Percentiles rank a stretch among this genome's conserved stretches.
Evolutionary conservation across 1,140 invertebrate genomes (phyloP).

Genomic region (Scaptodrosophila lebanonensis): DNA sequence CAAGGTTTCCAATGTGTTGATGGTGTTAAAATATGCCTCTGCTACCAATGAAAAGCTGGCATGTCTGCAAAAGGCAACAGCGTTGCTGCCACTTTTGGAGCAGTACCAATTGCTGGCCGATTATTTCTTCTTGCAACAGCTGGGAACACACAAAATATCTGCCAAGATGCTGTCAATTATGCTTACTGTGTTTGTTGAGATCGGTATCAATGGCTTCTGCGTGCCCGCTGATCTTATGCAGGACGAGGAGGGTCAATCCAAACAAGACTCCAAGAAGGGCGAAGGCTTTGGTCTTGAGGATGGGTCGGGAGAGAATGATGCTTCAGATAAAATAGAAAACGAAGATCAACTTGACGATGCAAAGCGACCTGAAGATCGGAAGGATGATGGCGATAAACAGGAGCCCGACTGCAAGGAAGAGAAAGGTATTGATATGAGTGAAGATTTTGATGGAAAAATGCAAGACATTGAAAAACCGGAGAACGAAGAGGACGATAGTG

Average conservation of each 20-base stretch:
- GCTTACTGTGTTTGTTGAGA: conserved; percentile 89
- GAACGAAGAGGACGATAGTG: conserved; percentile 81
- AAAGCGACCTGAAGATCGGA: conserved; percentile 84
- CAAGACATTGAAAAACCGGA: conserved; percentile 86
- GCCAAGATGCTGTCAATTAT: conserved; percentile 91
- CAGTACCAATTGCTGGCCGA: conserved; percentile 87
- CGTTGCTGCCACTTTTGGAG: conserved; percentile 84
- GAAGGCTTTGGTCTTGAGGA: conserved; percentile 92
- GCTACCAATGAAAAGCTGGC: conserved; percentile 37
- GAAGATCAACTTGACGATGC: conserved; percentile 96
- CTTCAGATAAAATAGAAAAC: conserved; percentile 86
- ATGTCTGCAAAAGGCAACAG: conserved; percentile 61
- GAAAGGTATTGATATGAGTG: conserved; percentile 82
- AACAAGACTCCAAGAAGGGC: conserved; percentile 79
- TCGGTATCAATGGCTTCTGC: conserved; percentile 95
- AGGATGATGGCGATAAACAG: conserved; percentile 73
- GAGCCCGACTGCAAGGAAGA: conserved; percentile 91
- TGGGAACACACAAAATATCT: conserved; percentile 85
- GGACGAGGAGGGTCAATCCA: conserved; percentile 82
- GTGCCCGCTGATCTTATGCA: conserved; percentile 88
- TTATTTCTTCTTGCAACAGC: conserved; percentile 86
- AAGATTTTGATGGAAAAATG: conserved; percentile 82
- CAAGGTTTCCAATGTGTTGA: conserved; percentile 76
- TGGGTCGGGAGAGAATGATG: conserved; percentile 95
- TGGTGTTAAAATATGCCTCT: conserved; percentile 45